These are phyloP conservation scores for Corythornis madagascariensis DNA, from an alignment of 2,113 vertebrate species.

Conservation along the genomic window DNA sequence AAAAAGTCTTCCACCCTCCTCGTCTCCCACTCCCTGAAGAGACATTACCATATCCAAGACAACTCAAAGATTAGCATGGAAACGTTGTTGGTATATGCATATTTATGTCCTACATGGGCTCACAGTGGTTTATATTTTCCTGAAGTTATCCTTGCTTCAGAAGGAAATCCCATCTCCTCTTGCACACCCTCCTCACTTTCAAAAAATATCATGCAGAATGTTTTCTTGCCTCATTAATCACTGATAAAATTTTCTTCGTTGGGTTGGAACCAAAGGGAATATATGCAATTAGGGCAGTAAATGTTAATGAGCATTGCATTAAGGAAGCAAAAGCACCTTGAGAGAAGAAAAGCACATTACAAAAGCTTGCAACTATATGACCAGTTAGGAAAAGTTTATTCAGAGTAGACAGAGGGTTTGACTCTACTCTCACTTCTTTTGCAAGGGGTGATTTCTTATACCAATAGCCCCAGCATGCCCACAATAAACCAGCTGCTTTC, in stretches of 20 bases:
- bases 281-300: not conserved
- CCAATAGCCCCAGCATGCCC: not conserved
- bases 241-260: not conserved
- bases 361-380: not conserved
- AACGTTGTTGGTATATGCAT: not conserved
- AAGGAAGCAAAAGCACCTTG: slow-evolving; percentile 7
- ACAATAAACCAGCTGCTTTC: not conserved
- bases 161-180: slow-evolving; percentile 24
- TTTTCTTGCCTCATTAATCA: slow-evolving; percentile 14
- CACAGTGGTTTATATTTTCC: not conserved
- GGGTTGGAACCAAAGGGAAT: slow-evolving; percentile 19
- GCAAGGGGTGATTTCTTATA: not conserved
- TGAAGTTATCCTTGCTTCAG: slow-evolving; percentile 2
- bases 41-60: slow-evolving; percentile 30
- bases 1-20: not conserved
- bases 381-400: not conserved
- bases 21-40: not conserved
- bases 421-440: not conserved
- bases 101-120: not conserved
- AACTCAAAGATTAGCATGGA: not conserved
- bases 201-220: not conserved
- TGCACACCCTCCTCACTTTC: not conserved
- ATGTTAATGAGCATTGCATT: slow-evolving; percentile 6
- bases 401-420: not conserved
- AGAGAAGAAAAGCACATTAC: not conserved